A percentile compares a stretch with the other conserved stretches of the same genome.
These are phyloP conservation scores for Parambassis ranga DNA, from an alignment of 2,797 vertebrate species.

Conservation along the genomic window DNA sequence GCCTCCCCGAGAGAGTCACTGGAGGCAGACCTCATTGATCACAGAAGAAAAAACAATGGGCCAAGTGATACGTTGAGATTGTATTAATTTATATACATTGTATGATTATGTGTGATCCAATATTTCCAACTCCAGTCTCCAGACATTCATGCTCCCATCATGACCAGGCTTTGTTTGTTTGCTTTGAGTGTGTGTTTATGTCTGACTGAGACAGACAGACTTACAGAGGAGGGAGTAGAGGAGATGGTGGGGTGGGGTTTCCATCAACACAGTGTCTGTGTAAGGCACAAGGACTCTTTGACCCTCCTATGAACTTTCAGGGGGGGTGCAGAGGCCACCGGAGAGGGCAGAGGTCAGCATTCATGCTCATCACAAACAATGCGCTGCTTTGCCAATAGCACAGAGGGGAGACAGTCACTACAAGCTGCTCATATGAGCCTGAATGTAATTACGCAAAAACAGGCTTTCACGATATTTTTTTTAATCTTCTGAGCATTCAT, in stretches of 20 bases:
- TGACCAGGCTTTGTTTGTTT: constrained; percentile 53
- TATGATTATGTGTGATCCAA: neutral
- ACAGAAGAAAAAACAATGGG: constrained; percentile 24
- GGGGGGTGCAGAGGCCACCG: constrained; percentile 86
- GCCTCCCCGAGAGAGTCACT: constrained; percentile 34
- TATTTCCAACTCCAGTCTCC: neutral
- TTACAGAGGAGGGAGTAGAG: constrained; percentile 35
- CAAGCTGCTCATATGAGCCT: constrained; percentile 59
- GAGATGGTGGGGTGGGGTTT: constrained; percentile 53
- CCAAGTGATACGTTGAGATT: too few relatives aligned
- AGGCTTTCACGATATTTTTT: constrained; percentile 7
- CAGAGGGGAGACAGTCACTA: constrained; percentile 76
- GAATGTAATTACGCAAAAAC: constrained; percentile 47
- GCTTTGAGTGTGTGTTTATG: constrained; percentile 39
- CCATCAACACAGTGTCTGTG: constrained; percentile 77
- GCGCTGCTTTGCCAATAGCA: constrained; percentile 81
- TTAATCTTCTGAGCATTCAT: neutral
- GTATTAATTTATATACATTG: neutral
- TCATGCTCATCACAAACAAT: constrained; percentile 91
- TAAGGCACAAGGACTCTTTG: constrained; percentile 83
- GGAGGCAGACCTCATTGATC: constrained; percentile 33
- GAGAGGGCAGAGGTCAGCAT: constrained; percentile 89
- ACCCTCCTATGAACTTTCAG: constrained; percentile 92
- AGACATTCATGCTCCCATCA: neutral
- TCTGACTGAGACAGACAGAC: constrained; percentile 55